Evolutionary conservation across 2,888 invertebrate species (phyloP).

Genomic region (Cinara cedri): DNA sequence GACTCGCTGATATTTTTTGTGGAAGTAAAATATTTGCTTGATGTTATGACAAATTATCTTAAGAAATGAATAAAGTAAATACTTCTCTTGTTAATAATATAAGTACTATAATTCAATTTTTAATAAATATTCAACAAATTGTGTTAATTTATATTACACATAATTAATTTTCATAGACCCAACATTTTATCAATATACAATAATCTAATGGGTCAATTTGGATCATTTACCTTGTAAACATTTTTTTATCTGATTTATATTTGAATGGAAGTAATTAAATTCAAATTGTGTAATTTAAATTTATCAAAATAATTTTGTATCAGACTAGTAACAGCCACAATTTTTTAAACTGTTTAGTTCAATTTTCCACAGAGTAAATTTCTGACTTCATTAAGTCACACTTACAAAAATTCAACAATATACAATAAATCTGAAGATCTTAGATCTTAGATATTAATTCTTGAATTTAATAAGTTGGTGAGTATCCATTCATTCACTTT

Average conservation of each 20-base stretch:
- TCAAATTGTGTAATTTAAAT: slow-evolving; percentile 2
- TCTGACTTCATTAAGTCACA: slow-evolving; percentile 2
- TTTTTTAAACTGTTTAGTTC: background rate
- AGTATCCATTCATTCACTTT: slow-evolving; percentile 59
- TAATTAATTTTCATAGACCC: slow-evolving; percentile 20
- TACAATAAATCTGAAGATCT: too few species aligned
- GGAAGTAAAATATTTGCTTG: too few species aligned
- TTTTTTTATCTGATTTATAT: slow-evolving; percentile 26
- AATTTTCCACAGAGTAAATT: background rate
- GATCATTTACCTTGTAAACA: slow-evolving; percentile 44
- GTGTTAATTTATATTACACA: slow-evolving; percentile 48
- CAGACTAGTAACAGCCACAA: slow-evolving; percentile 35
- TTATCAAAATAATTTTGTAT: slow-evolving; percentile 36
- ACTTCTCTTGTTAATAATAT: slow-evolving; percentile 15
- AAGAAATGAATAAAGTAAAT: too few species aligned
- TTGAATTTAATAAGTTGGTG: slow-evolving; percentile 4
- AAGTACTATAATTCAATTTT: slow-evolving; percentile 20
- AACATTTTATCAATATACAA: slow-evolving; percentile 21
- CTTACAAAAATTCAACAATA: slow-evolving; percentile 18
- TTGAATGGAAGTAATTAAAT: background rate
- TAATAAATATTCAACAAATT: slow-evolving; percentile 43
- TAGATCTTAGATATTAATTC: too few species aligned
- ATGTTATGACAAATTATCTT: too few species aligned
- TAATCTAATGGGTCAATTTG: slow-evolving; percentile 14
- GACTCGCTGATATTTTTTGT: too few species aligned